Conservation (phyloP, 2,888 invertebrate genomes). For the Trissolcus brochymenae region DNA sequence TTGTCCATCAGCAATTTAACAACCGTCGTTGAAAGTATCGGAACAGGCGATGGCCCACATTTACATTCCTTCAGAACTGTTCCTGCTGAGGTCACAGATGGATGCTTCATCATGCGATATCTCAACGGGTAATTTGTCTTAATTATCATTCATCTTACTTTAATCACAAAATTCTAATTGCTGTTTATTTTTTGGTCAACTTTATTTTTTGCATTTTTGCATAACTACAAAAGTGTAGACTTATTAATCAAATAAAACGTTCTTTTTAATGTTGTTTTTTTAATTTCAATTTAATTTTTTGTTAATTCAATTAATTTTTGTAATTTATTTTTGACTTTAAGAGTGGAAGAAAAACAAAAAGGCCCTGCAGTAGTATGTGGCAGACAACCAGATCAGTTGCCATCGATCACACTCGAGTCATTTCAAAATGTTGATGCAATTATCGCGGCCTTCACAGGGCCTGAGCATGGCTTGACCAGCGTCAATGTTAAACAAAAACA, state of each 20-base stretch:
- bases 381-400: conserved; percentile 84
- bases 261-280: too few relatives aligned
- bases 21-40: conserved; percentile 70
- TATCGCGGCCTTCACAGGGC: conserved; percentile 87
- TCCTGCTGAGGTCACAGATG: conserved; percentile 74
- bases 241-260: too few relatives aligned
- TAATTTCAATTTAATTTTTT: too few relatives aligned
- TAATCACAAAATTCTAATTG: too few relatives aligned
- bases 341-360: conserved; percentile 73
- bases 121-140: conserved; percentile 80
- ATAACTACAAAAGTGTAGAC: too few relatives aligned
- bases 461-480: conserved; percentile 87
- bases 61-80: conserved; percentile 72
- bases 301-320: too few relatives aligned
- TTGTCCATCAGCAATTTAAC: conserved; percentile 79
- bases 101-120: conserved; percentile 84
- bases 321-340: conserved; percentile 52
- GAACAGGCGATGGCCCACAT: conserved; percentile 65
- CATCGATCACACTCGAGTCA: conserved; percentile 79
- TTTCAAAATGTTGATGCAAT: conserved; percentile 79
- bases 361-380: conserved; percentile 83
- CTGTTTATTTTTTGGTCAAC: too few relatives aligned
- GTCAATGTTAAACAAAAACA: conserved; percentile 83
- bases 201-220: too few relatives aligned
- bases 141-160: not conserved